A percentile compares a stretch with the other conserved stretches of the same genome.
Evolutionary conservation across 1,140 invertebrate genomes (phyloP).

Genomic region (Drosophila albomicans): DNA sequence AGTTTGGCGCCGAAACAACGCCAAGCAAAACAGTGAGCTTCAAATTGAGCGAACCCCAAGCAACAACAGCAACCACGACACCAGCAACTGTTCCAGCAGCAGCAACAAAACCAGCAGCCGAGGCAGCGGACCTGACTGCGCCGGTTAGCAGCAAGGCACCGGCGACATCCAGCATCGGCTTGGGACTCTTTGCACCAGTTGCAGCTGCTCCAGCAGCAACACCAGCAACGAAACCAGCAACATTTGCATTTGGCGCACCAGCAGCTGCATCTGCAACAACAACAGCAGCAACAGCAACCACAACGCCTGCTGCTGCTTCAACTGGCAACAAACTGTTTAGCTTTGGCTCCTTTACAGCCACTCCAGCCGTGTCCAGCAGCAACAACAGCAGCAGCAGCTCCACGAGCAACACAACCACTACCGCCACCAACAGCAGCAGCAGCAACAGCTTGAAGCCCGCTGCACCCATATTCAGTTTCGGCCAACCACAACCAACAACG

Average conservation of each 20-base stretch:
- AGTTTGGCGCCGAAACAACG: conserved; percentile 8
- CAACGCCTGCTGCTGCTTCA: not conserved
- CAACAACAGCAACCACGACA: conserved; percentile 3
- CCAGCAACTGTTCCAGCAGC: not conserved
- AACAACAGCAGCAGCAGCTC: conserved; percentile 7
- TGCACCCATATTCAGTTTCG: conserved; percentile 19
- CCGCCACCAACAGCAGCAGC: not conserved
- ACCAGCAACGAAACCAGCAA: conserved; percentile 5
- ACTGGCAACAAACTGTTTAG: conserved; percentile 16
- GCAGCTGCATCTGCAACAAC: conserved; percentile 1
- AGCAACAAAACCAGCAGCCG: conserved; percentile 6
- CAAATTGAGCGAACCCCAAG: conserved; percentile 7
- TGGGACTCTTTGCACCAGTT: conserved; percentile 16
- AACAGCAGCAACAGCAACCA: not conserved
- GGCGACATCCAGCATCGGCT: conserved; percentile 12
- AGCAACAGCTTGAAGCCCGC: conserved; percentile 3
- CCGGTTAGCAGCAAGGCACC: conserved; percentile 20
- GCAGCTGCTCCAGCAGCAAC: conserved; percentile 8
- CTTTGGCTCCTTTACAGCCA: conserved; percentile 13
- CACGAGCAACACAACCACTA: conserved; percentile 1
- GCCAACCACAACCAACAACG: conserved; percentile 20
- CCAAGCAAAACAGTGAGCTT: conserved; percentile 16
- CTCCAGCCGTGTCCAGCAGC: conserved; percentile 5
- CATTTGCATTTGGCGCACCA: conserved; percentile 2
- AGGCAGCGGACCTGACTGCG: conserved; percentile 22